phyloP scores from a whole-genome alignment of 2,113 vertebrate genomes.

The Mirounga angustirostris region DNA sequence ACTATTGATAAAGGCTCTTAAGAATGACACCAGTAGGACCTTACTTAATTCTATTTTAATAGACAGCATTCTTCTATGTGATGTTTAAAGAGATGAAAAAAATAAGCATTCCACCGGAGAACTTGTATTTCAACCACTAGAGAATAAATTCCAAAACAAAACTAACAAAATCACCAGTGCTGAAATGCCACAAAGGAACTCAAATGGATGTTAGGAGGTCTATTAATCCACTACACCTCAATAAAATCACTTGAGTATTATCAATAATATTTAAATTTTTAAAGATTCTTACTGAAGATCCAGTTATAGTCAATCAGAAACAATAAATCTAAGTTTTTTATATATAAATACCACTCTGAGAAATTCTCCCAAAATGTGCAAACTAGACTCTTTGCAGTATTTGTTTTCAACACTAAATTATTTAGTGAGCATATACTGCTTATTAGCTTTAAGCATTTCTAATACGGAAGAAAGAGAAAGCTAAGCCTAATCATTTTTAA shows the following conservation, averaged over 20 bases:
- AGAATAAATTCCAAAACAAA: constrained; percentile 62
- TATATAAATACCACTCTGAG: background rate
- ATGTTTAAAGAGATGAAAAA: background rate
- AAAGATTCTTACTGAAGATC: constrained; percentile 36
- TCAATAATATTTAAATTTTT: background rate
- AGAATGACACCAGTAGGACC: background rate
- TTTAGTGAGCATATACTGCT: background rate
- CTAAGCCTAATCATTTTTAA: constrained; percentile 16
- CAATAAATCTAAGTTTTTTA: constrained; percentile 20
- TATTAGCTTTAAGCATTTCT: constrained; percentile 49
- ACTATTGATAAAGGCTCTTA: background rate
- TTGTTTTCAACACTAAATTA: constrained; percentile 42
- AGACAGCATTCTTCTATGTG: background rate
- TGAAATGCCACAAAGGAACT: background rate
- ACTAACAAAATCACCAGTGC: background rate
- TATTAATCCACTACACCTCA: background rate
- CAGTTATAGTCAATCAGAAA: constrained; percentile 42
- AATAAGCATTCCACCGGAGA: background rate
- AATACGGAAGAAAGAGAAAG: constrained; percentile 4
- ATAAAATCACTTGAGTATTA: background rate
- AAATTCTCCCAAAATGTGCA: constrained; percentile 36
- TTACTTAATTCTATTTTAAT: constrained; percentile 17
- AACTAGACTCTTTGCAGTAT: background rate
- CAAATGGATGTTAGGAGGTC: background rate
- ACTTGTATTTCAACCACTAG: background rate